Conservation (phyloP, 1,140 invertebrate species). For the Alviniconcha marisindica region DNA sequence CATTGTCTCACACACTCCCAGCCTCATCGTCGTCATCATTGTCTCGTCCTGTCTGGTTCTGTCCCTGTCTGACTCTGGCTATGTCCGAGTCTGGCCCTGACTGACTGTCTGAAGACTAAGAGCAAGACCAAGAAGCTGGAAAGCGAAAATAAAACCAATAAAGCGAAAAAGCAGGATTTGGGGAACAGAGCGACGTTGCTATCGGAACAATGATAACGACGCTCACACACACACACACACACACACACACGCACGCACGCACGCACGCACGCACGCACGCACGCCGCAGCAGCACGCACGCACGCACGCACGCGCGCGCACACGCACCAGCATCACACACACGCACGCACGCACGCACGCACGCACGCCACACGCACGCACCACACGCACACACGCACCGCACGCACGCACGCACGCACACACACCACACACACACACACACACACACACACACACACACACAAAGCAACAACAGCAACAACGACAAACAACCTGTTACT, state of each 20-base stretch:
- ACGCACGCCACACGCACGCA: not conserved
- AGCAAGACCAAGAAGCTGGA: not conserved
- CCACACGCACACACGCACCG: constrained; percentile 1
- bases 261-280: not conserved
- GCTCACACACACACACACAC: too few relatives aligned
- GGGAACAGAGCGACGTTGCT: not conserved
- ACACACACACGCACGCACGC: not conserved
- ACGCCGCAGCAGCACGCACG: not conserved
- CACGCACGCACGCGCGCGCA: not conserved
- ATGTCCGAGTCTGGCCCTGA: not conserved
- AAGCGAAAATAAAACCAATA: not conserved
- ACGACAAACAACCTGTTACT: too few relatives aligned
- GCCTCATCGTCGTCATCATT: too few relatives aligned
- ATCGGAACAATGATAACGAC: not conserved
- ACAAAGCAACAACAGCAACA: too few relatives aligned
- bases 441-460: not conserved
- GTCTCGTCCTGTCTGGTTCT: too few relatives aligned
- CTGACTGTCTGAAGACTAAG: not conserved
- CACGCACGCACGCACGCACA: too few relatives aligned
- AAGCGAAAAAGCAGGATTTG: not conserved
- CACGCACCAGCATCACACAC: not conserved
- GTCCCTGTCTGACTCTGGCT: too few relatives aligned
- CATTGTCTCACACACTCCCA: too few relatives aligned
- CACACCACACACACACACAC: not conserved
- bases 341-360: not conserved